phyloP scores from a whole-genome alignment of 35 echinoderm and acorn worm genomes.

The Amphiura filiformis region DNA sequence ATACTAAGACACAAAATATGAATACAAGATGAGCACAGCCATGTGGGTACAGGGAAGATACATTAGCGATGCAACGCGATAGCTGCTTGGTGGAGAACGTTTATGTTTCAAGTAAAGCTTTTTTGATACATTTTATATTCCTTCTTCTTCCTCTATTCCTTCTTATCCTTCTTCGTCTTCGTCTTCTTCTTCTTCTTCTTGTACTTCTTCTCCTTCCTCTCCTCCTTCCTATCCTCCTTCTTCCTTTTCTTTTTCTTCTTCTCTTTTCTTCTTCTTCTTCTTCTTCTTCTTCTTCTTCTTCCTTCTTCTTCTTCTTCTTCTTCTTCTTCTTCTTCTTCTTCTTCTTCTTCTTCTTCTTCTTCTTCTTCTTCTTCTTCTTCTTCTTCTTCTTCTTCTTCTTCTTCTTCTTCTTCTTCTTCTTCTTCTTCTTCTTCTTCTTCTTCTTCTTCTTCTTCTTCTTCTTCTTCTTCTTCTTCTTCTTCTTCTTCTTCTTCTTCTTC shows the following conservation, averaged over 20 bases:
- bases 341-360: not conserved
- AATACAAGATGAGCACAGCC: too few species aligned
- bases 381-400: slow-evolving; percentile 6
- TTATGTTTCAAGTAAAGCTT: not conserved
- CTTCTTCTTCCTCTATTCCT: too few species aligned
- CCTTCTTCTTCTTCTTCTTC: not conserved
- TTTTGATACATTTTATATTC: not conserved
- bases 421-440: not conserved
- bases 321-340: slow-evolving; percentile 6
- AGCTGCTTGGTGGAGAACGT: not conserved
- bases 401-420: not conserved
- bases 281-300: not conserved
- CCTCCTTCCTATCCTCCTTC: too few species aligned
- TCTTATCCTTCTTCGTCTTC: too few species aligned
- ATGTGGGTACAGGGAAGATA: too few species aligned
- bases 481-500: not conserved
- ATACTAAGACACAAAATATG: too few species aligned
- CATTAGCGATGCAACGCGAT: too few species aligned
- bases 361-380: too few species aligned
- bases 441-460: slow-evolving; percentile 6
- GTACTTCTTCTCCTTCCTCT: not conserved
- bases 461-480: slow-evolving; percentile 5
- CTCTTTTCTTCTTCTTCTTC: too few species aligned
- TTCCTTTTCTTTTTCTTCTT: too few species aligned
- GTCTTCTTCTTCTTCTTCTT: too few species aligned